Conservation (phyloP, 2,113 vertebrate genomes). For the Myrmophylax atrothorax region DNA sequence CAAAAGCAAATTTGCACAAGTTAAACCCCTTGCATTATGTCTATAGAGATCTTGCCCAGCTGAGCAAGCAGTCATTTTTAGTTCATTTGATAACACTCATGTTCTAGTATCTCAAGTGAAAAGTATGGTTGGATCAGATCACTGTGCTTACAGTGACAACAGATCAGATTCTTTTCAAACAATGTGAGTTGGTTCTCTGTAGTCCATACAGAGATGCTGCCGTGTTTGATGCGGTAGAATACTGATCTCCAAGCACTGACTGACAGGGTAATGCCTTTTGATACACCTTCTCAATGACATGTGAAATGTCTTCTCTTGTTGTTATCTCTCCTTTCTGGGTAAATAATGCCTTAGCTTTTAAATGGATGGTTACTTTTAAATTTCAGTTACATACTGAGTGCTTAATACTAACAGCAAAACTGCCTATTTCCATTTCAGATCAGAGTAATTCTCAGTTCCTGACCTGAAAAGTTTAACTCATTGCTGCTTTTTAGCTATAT, state of each 20-base stretch:
- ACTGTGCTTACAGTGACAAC: neutral
- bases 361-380: neutral
- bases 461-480: neutral
- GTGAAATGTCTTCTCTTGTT: neutral
- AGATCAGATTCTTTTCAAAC: neutral
- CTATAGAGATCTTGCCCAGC: neutral
- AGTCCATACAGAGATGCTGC: neutral
- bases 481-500: neutral
- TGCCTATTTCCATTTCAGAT: neutral
- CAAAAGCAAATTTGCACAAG: neutral
- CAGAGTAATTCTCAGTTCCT: neutral
- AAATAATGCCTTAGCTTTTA: constrained; percentile 6
- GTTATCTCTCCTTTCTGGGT: neutral
- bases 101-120: neutral
- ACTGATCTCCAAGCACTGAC: neutral
- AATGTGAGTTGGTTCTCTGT: neutral
- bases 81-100: neutral
- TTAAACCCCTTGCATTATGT: neutral
- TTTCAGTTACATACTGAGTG: neutral
- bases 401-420: neutral
- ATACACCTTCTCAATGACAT: neutral
- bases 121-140: neutral
- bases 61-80: neutral
- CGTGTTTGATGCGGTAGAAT: neutral
- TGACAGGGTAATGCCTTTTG: neutral